Evolutionary conservation across 2,888 invertebrate genomes (phyloP).

Genomic region (Erpobdella octoculata): DNA sequence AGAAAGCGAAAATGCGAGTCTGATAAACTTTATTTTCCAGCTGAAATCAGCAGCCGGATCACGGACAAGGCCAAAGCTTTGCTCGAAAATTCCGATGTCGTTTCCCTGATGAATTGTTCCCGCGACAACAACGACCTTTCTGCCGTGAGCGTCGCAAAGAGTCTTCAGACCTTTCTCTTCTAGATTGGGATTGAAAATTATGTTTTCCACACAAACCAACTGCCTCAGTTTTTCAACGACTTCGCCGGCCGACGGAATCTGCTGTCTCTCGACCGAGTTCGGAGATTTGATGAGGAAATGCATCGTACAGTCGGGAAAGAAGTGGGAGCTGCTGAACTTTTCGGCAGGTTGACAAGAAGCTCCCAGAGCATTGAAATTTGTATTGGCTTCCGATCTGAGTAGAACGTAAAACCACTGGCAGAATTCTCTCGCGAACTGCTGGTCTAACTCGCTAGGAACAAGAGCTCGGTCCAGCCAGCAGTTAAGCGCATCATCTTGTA

Average conservation of each 20-base stretch:
- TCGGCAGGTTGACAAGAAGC: slow-evolving; percentile 32
- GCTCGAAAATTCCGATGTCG: slow-evolving; percentile 62
- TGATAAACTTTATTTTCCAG: slow-evolving; percentile 63
- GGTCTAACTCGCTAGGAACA: slow-evolving; percentile 30
- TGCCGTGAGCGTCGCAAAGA: slow-evolving; percentile 60
- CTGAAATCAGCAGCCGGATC: slow-evolving; percentile 62
- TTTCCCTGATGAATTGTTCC: slow-evolving; percentile 60
- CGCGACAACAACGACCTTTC: slow-evolving; percentile 60
- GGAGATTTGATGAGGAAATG: slow-evolving; percentile 35
- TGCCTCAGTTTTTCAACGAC: slow-evolving; percentile 40
- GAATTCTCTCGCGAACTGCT: slow-evolving; percentile 42
- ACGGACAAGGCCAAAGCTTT: slow-evolving; percentile 60
- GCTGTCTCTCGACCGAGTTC: slow-evolving; percentile 32
- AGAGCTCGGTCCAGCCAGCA: slow-evolving; percentile 21
- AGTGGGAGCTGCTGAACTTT: slow-evolving; percentile 40
- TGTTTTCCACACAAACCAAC: slow-evolving; percentile 40
- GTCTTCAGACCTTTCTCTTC: slow-evolving; percentile 58
- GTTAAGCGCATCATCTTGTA: background rate
- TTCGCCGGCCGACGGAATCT: slow-evolving; percentile 37
- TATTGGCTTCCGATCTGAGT: slow-evolving; percentile 36
- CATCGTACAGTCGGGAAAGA: slow-evolving; percentile 43
- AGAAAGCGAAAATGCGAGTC: slow-evolving; percentile 28
- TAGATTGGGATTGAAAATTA: slow-evolving; percentile 60
- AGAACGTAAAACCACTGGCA: slow-evolving; percentile 45
- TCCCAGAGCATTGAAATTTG: background rate